These are phyloP conservation scores for Benitochromis conjunctus DNA, from an alignment of 2,113 vertebrate species.

Conservation along the genomic window DNA sequence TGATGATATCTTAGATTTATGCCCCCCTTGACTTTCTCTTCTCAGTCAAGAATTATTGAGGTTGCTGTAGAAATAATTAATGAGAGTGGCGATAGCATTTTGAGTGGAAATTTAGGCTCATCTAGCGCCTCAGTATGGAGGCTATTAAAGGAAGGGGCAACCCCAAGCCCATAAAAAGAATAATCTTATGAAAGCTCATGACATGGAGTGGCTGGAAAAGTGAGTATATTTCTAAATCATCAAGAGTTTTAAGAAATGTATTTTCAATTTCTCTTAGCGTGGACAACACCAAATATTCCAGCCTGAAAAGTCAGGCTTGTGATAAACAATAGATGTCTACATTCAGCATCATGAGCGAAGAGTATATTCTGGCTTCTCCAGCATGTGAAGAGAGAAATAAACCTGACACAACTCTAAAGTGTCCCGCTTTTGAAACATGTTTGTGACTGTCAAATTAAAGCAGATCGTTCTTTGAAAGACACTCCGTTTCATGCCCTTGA, in stretches of 20 bases:
- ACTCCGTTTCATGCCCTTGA: slow-evolving; percentile 32
- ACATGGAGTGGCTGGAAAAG: neutral
- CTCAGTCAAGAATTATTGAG: neutral
- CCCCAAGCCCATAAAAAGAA: slow-evolving; percentile 7
- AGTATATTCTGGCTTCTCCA: neutral
- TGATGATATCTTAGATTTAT: neutral
- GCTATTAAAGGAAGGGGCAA: neutral
- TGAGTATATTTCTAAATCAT: slow-evolving; percentile 2
- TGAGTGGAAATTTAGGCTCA: neutral
- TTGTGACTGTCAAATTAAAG: slow-evolving; percentile 52
- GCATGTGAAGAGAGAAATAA: neutral
- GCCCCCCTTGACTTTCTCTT: neutral
- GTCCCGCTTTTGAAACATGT: slow-evolving; percentile 19
- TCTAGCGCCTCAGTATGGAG: neutral
- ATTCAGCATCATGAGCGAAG: neutral
- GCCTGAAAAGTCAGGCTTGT: neutral
- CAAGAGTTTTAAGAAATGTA: slow-evolving; percentile 5
- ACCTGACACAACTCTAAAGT: slow-evolving; percentile 4
- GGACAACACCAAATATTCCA: slow-evolving; percentile 4
- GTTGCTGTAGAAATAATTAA: slow-evolving; percentile 21
- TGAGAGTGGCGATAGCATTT: slow-evolving; percentile 25
- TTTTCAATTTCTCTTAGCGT: neutral
- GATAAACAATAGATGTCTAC: neutral
- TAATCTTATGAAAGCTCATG: slow-evolving; percentile 14
- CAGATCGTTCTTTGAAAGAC: slow-evolving; percentile 25